Evolutionary conservation across 2,113 vertebrate species (phyloP).

Genomic region (Pachyramphus minor): DNA sequence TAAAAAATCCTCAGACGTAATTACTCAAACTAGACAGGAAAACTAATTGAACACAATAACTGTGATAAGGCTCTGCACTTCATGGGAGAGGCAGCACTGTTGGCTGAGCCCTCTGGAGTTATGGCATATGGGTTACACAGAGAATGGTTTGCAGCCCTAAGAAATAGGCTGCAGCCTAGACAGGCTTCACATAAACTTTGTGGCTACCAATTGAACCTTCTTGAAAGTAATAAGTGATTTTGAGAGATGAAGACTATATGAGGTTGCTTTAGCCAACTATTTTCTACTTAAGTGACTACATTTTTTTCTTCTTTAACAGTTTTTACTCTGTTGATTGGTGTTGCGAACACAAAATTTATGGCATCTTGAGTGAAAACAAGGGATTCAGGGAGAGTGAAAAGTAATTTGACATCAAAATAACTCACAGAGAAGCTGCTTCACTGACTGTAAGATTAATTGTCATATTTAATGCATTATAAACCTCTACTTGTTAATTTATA

Average conservation of each 20-base stretch:
- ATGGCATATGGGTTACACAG: not conserved
- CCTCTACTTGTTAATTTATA: conserved; percentile 45
- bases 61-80: not conserved
- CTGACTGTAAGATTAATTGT: conserved; percentile 49
- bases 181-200: not conserved
- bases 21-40: conserved; percentile 32
- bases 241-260: not conserved
- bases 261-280: not conserved
- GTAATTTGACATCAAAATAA: conserved; percentile 50
- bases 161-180: not conserved
- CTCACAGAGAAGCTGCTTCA: conserved; percentile 15
- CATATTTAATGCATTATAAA: conserved; percentile 58
- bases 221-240: not conserved
- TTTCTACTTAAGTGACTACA: not conserved
- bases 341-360: conserved; percentile 37
- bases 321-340: conserved; percentile 1
- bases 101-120: not conserved
- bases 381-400: conserved; percentile 11
- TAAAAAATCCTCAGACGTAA: not conserved
- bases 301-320: not conserved
- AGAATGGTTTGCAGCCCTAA: not conserved
- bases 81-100: not conserved
- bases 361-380: not conserved
- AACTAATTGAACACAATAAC: conserved; percentile 40
- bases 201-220: not conserved